These are phyloP conservation scores for Pangasius djambal DNA, from an alignment of 2,797 vertebrate species.

Conservation along the genomic window DNA sequence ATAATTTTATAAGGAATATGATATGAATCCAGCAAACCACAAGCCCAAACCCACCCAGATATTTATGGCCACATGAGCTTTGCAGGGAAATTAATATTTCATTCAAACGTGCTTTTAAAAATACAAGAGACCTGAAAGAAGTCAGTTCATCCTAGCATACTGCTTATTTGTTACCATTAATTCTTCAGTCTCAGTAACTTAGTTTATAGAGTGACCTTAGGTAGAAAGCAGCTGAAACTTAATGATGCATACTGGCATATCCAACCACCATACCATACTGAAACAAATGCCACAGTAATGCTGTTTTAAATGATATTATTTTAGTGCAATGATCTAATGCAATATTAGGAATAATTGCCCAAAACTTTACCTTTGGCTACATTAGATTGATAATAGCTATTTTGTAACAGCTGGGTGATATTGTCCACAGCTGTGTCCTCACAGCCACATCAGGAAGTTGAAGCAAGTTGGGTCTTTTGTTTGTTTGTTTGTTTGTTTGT, in stretches of 20 bases:
- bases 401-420: neutral
- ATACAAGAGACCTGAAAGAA: neutral
- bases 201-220: neutral
- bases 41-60: neutral
- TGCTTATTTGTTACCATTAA: neutral
- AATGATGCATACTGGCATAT: neutral
- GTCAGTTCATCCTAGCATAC: neutral
- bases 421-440: neutral
- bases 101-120: neutral
- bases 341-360: too few relatives aligned
- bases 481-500: neutral
- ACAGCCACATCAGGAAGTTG: neutral
- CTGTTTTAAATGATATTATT: neutral
- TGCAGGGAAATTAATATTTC: constrained; percentile 1
- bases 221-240: neutral
- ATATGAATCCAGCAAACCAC: neutral
- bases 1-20: neutral
- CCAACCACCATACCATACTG: neutral
- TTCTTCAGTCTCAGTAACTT: neutral
- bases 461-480: neutral
- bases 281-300: neutral
- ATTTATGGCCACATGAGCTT: constrained; percentile 20
- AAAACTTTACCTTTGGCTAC: neutral
- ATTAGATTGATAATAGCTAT: neutral
- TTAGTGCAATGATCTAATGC: neutral